phyloP scores from a whole-genome alignment of 2,888 invertebrate species.

The Digitonthophagus gazella region DNA sequence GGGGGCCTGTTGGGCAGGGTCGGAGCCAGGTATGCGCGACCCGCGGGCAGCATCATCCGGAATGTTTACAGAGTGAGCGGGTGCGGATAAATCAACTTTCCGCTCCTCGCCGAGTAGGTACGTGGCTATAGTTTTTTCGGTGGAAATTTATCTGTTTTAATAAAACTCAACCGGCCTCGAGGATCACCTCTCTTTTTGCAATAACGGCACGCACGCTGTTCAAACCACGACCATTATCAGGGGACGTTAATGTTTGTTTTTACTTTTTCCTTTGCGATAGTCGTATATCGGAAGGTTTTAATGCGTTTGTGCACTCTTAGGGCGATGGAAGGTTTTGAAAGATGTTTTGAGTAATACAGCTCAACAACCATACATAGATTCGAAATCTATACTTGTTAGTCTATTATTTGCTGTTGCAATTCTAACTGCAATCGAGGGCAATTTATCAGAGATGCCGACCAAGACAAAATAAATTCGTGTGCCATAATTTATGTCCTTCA shows the following conservation, averaged over 20 bases:
- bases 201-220: not conserved
- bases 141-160: slow-evolving; percentile 29
- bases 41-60: slow-evolving; percentile 20
- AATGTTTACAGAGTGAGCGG: slow-evolving; percentile 27
- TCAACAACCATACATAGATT: too few relatives aligned
- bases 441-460: not conserved
- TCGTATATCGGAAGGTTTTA: not conserved
- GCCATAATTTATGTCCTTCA: not conserved
- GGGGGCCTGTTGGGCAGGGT: not conserved
- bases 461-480: not conserved
- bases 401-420: not conserved
- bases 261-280: not conserved
- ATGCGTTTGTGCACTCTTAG: not conserved
- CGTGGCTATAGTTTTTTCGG: slow-evolving; percentile 17
- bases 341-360: not conserved
- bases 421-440: not conserved
- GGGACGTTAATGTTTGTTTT: not conserved
- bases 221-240: not conserved
- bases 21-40: slow-evolving; percentile 2
- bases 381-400: too few relatives aligned
- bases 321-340: not conserved
- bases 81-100: slow-evolving; percentile 24
- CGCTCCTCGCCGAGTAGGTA: slow-evolving; percentile 17
- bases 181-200: not conserved
- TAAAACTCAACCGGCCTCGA: slow-evolving; percentile 15